phyloP scores from a whole-genome alignment of 2,113 vertebrate species.

The Pelodiscus sinensis region DNA sequence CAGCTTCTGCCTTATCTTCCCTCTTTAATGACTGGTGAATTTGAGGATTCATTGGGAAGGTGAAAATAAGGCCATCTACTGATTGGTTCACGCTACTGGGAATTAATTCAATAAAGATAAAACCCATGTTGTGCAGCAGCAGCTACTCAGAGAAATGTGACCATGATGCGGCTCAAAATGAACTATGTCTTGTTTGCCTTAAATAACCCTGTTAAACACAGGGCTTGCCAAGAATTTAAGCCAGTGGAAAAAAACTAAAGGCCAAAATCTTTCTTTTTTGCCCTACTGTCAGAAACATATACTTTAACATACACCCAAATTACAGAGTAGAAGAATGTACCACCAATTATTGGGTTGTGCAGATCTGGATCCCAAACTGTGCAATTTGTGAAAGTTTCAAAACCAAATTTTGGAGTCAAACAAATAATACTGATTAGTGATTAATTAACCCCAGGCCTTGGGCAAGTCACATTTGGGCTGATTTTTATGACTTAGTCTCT shows the following conservation, averaged over 20 bases:
- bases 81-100: not conserved
- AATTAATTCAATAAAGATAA: not conserved
- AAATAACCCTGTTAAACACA: not conserved
- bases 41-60: fast-evolving
- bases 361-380: not conserved
- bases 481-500: not conserved
- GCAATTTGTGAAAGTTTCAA: not conserved
- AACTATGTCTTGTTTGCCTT: not conserved
- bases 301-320: not conserved
- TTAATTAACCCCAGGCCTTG: not conserved
- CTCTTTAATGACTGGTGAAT: not conserved
- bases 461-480: not conserved
- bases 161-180: not conserved
- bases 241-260: fast-evolving
- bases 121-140: not conserved
- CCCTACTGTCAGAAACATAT: no score
- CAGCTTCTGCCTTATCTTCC: not conserved
- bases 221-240: not conserved
- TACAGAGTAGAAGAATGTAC: not conserved
- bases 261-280: not conserved
- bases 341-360: not conserved
- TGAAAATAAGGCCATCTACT: fast-evolving
- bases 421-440: not conserved
- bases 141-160: not conserved
- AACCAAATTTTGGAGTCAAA: not conserved